Base-by-base conservation (phyloP, 2,113 vertebrate species). In the Neopipo cinnamomea region DNA sequence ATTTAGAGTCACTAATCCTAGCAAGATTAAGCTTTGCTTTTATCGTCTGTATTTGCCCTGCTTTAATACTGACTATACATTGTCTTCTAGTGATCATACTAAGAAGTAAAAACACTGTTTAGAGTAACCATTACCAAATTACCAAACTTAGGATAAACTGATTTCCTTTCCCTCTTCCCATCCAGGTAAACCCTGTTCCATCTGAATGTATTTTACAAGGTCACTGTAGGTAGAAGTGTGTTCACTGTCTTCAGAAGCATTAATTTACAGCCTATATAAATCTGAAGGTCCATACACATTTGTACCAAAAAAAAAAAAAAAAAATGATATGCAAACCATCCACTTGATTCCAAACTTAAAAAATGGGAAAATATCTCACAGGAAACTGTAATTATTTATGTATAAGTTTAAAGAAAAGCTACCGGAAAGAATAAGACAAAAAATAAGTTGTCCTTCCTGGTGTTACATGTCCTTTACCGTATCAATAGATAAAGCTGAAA, bases 21-120 rank as follows among this genome's bases (percentile, higher is more conserved):
- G 82, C 85, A 94, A 96, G 96, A 94, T 95, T 93, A 96, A 95
- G 79, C 68, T 90, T 80, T 92, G 85, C 79, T 74, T 94, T 93
- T 95, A 92, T 93, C 27, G 2, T 94, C 75, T 82, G 23, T 89
- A 90, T 86, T 28, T 93, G 65, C 73, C 65, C 75, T 39, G 68
- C 65, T 90, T 93, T 97, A 88, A 94, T 90, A 88, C 59, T 85
- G 62, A 46, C 71, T 83, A 88, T 90, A 78, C 63, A 89, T 91
- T 95, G 71, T 96, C 71, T 95, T 94, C 90, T 68, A 44, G 49
- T 81, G 79, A 92, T 81, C 72, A 15, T 53, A 49, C 53, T 79
- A 68, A 91, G 83, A 92, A 85, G 37, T 72, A 89, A 94, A 95
- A 92, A 61, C 30, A 68, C 49, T 65, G 31, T 67, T 95, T 88